These are phyloP conservation scores for Sarotherodon lohbergeri DNA, from an alignment of 2,113 vertebrate species.

Conservation along the genomic window DNA sequence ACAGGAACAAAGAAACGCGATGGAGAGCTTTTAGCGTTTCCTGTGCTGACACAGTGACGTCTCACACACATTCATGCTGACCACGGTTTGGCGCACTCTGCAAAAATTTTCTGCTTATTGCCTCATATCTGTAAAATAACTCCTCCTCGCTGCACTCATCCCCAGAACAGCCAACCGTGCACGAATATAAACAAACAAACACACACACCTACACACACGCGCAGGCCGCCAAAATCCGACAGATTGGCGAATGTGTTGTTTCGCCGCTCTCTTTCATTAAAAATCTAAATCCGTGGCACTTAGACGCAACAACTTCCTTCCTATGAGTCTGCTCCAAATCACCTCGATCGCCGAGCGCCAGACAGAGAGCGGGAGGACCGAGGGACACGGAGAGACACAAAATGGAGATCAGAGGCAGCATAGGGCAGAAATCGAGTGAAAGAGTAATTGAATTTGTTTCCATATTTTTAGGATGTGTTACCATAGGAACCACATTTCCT, in stretches of 20 bases:
- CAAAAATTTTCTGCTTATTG: slow-evolving; percentile 6
- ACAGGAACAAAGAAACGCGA: not conserved
- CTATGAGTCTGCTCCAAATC: not conserved
- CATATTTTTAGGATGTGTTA: slow-evolving; percentile 43
- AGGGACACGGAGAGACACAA: not conserved
- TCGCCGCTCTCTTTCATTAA: not conserved
- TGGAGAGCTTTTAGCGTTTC: not conserved
- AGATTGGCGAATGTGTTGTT: slow-evolving; percentile 13
- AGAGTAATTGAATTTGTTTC: slow-evolving; percentile 45
- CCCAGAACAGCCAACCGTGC: not conserved
- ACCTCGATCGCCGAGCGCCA: not conserved
- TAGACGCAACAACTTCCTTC: slow-evolving; percentile 10
- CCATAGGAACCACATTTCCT: slow-evolving; percentile 54
- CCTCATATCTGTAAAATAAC: slow-evolving; percentile 37
- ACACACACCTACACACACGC: slow-evolving; percentile 34
- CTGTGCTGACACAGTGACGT: not conserved
- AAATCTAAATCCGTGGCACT: slow-evolving; percentile 3
- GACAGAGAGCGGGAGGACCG: not conserved
- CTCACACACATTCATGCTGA: not conserved
- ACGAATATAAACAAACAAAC: slow-evolving; percentile 37
- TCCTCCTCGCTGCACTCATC: slow-evolving; percentile 36
- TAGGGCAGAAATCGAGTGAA: slow-evolving; percentile 8
- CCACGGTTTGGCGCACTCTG: not conserved
- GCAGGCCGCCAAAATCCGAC: slow-evolving; percentile 23
- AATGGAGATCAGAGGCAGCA: slow-evolving; percentile 25